Percentiles rank a stretch among this genome's conserved stretches.
phyloP scores from a whole-genome alignment of 2,888 invertebrate species.

The Choristoneura rosaceana region DNA sequence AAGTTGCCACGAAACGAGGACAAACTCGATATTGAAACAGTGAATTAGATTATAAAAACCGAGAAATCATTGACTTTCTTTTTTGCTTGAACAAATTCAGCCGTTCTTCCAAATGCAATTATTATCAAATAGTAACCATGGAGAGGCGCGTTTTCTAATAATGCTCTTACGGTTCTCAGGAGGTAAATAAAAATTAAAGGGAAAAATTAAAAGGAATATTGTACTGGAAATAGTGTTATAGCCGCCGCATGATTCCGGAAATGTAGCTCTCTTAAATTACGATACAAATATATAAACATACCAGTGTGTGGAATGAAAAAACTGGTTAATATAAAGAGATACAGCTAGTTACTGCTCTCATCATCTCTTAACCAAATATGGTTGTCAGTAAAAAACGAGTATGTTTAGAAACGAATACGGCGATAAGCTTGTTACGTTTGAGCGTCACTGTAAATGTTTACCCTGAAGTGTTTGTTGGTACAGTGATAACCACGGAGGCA shows the following conservation, averaged over 20 bases:
- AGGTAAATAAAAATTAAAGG: no score
- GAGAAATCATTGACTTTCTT: constrained; percentile 45
- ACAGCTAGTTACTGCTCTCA: neutral
- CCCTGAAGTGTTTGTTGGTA: constrained; percentile 58
- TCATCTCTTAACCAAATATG: constrained; percentile 24
- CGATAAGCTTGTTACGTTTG: constrained; percentile 42
- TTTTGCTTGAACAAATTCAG: constrained; percentile 19
- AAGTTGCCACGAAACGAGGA: constrained; percentile 41
- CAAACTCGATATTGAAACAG: constrained; percentile 47
- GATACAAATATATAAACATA: neutral
- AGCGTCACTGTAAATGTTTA: constrained; percentile 53
- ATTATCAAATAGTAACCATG: neutral
- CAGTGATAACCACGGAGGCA: constrained; percentile 58
- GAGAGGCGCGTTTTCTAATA: neutral
- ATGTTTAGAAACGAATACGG: constrained; percentile 26
- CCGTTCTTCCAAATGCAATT: constrained; percentile 4
- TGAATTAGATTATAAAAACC: constrained; percentile 45
- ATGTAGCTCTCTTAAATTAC: neutral
- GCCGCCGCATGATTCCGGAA: neutral
- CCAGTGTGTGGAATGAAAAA: neutral
- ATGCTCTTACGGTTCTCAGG: neutral
- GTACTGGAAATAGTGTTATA: neutral
- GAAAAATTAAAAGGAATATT: no score
- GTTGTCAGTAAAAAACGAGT: constrained; percentile 25
- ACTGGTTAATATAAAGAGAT: neutral